Evolutionary conservation across 1,140 invertebrate species (phyloP), one percentile per base, ranked within the genome.

Genomic region (Asobara japonica): DNA sequence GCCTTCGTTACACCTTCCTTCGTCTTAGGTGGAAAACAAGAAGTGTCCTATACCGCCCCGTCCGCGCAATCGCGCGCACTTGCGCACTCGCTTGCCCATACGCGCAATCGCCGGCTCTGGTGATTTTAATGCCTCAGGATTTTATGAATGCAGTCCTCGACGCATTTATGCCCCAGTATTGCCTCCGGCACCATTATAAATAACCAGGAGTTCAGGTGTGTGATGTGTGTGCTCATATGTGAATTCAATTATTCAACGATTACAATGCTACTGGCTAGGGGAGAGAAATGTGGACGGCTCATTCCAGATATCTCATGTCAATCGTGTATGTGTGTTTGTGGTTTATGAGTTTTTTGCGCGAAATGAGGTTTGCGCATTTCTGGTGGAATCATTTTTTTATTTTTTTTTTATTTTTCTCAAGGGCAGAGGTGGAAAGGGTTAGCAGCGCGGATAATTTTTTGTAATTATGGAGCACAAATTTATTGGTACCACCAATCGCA

Each of bases 111-210:
- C 18, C 25, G 29, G 11, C 36, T 31, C 61, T 70, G 60, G 60
- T 16, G 38, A 41, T 27, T 48, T 70, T 33, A 36, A 27, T 62
- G 36, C 22, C 69, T 38, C 67, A 74, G 76, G 51, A 56, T 77
- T 82, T 84, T 84, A 80, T 81, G 82, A 84, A 82, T 84, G 82
- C 84, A 83, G 84, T 83, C 77, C 79, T 79, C 82, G 79, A 74
- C 72, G 82, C 80, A 76, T 85, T 86, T 84, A 84, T 82, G 80
- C 81, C 36, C 45, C 27, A 29, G 13, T 33, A 20, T 79, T 79
- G 81, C 84, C 78, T 31, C 27, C 74, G 83, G 84, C 83, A 78
- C 77, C 5, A 56, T 85, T 84, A 83, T 84, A 85, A 84, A 85
- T 85, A 85, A 85, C 84, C 75, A 77, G 75, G 61, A 65, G 45